Evolutionary conservation across 2,888 invertebrate species (phyloP), one percentile per base, ranked within the genome.

Genomic region (Troilus luridus): DNA sequence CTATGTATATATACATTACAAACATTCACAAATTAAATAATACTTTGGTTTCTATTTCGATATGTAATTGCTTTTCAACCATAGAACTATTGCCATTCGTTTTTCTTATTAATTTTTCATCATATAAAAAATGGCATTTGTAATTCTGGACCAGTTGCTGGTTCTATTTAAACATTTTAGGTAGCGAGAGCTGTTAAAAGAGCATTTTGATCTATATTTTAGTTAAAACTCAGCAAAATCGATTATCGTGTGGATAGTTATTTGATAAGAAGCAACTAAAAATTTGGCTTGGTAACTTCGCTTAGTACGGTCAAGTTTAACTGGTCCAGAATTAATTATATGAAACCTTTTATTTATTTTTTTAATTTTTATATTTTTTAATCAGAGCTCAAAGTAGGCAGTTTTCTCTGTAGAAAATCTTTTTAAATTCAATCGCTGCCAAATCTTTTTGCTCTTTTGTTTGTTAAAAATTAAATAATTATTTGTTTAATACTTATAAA

Each of bases 1-100:
- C 72, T 90, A 90, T 90, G n/a, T 90, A 27, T 72, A 90, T 54
- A 90, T 77, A 77, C 72, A 90, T 77, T 90, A 90, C 67, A 77
- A 67, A 90, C 72, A 64, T 77, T 64, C 72, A 72, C 67, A 77
- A 59, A 85, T 85, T 11, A 85, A 77, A 77, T 90, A 67, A 54
- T 58, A 90, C n/a, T 77, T 72, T 90, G 81, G n/a, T 85, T 64
- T 90, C 56, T 77, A 59, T 90, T 77, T 90, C 90, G 90, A 90
- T 90, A 90, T 90, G 90, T 90, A 90, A 77, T 90, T 58, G 77
- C 67, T 90, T 90, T 64, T 77, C 90, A 90, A 90, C 90, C 77
- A 24, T 77, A 41, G 58, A 90, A 64, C 90, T 90, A 90, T 90
- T 90, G 90, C 90, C 90, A 77, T 90, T 90, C 67, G 77, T 72